These are phyloP conservation scores for Myopa testacea DNA, from an alignment of 2,888 invertebrate genomes.

Conservation along the genomic window DNA sequence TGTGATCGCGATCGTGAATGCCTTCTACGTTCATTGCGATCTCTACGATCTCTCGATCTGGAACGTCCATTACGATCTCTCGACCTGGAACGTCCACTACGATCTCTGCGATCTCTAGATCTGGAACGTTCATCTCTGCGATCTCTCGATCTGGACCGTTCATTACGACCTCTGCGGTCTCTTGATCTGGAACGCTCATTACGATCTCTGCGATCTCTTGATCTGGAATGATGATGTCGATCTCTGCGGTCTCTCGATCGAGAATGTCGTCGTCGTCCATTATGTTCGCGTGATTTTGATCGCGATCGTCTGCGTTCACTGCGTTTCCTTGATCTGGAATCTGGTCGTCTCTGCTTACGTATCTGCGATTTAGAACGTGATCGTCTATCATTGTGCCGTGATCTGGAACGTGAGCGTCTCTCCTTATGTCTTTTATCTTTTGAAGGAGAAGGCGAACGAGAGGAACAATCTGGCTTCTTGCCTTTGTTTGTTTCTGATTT, in stretches of 20 bases:
- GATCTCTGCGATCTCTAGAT: slow-evolving; percentile 22
- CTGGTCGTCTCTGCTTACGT: slow-evolving; percentile 51
- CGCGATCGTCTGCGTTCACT: slow-evolving; percentile 42
- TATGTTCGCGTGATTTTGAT: slow-evolving; percentile 42
- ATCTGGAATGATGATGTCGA: slow-evolving; percentile 39
- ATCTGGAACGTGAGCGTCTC: slow-evolving; percentile 51
- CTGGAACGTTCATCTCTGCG: slow-evolving; percentile 42
- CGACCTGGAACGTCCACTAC: slow-evolving; percentile 52
- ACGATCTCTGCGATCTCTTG: slow-evolving; percentile 34
- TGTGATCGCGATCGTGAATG: slow-evolving; percentile 54
- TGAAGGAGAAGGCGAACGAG: slow-evolving; percentile 50
- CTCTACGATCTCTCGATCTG: slow-evolving; percentile 57
- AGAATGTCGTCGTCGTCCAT: slow-evolving; percentile 49
- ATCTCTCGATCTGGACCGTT: slow-evolving; percentile 52
- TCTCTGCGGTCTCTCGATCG: slow-evolving; percentile 46
- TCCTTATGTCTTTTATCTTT: slow-evolving; percentile 48
- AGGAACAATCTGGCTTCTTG: slow-evolving; percentile 42
- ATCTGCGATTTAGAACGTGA: slow-evolving; percentile 50
- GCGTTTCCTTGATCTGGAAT: slow-evolving; percentile 46
- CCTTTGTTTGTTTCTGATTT: slow-evolving; percentile 52
- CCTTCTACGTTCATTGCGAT: slow-evolving; percentile 49
- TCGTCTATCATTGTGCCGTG: slow-evolving; percentile 39
- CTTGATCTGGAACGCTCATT: slow-evolving; percentile 47
- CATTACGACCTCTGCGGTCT: slow-evolving; percentile 46
- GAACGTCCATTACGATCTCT: slow-evolving; percentile 56